Evolutionary conservation across 2,797 vertebrate genomes (phyloP), one percentile per base, ranked within the genome.

Genomic region (Cryptoprocta ferox): DNA sequence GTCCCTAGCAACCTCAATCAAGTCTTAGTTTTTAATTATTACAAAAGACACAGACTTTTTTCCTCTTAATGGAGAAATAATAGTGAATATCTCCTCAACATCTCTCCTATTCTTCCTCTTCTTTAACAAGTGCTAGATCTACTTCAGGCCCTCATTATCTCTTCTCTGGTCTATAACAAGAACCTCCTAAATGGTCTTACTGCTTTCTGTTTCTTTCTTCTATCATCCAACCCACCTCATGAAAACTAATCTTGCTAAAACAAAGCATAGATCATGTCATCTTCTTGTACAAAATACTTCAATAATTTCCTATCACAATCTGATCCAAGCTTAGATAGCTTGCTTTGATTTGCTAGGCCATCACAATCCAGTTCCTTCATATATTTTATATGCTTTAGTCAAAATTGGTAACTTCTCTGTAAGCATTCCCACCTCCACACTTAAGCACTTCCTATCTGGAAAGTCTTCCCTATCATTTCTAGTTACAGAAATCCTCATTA

Each of bases 141-240:
- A 73, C 63, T 92, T 95, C 42, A 92, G 50, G 75, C 21, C 24
- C n/a, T 94, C 73, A 81, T 85, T 92, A 42, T 94, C n/a, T 86
- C 35, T 97, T 89, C 56, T 75, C 39, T 95, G 37, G 32, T 45
- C 53, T 91, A 48, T 95, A 59, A 50, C 7, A 91, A 65, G 30
- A 35, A 35, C 42, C 53, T 96, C 30, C 13, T 84, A 90, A 95
- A 85, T 96, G 50, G 15, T 84, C 63, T 92, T 24, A 56, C 45
- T 85, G 48, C 5, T 32, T 92, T 96, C 42, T 79, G 50, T 73
- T 95, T 97, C 93, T 93, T 42, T 42, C 14, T 19, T 5, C 1
- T 82, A 9, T 88, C 90, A 82, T 91, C 66, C 66, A 53, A 1
- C 10, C 3, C 45, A 94, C 83, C 59, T 88, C 35, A 39, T 48